Conservation (phyloP, 1,140 invertebrate species). For the Zophobas atratus region DNA sequence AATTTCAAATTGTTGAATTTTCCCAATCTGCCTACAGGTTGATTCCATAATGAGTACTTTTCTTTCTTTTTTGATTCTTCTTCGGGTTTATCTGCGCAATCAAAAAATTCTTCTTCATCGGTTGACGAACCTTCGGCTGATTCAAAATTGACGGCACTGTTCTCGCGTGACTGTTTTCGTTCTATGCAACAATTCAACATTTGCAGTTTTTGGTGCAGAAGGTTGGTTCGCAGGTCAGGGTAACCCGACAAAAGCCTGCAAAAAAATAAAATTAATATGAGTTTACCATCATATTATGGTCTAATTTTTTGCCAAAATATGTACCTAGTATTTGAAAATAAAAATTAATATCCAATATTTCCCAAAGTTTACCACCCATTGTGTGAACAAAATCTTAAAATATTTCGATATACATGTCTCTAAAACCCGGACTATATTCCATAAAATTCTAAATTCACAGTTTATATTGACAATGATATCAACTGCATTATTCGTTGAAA, state of each 20-base stretch:
- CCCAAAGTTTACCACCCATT: no score
- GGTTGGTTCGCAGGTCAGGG: slow-evolving; percentile 88
- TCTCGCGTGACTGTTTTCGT: slow-evolving; percentile 76
- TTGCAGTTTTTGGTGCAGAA: slow-evolving; percentile 97
- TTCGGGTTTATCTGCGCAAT: slow-evolving; percentile 79
- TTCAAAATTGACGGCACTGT: slow-evolving; percentile 51
- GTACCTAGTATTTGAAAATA: no score
- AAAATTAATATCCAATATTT: no score
- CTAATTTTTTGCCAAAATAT: not conserved
- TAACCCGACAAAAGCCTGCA: slow-evolving; percentile 82
- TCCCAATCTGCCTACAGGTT: slow-evolving; percentile 81
- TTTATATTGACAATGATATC: no score
- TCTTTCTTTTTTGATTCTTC: slow-evolving; percentile 65
- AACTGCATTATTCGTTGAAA: no score
- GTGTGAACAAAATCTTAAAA: no score
- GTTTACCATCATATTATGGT: not conserved
- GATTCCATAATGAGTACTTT: slow-evolving; percentile 75
- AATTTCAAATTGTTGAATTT: slow-evolving; percentile 79
- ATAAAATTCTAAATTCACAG: no score
- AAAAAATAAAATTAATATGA: slow-evolving; percentile 56
- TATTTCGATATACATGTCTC: no score
- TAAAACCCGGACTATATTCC: no score
- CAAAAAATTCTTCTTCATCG: slow-evolving; percentile 86
- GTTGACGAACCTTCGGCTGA: slow-evolving; percentile 63
- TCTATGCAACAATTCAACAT: slow-evolving; percentile 98